Base-by-base conservation (phyloP, 2,797 vertebrate genomes). In the Oreochromis grahami region DNA sequence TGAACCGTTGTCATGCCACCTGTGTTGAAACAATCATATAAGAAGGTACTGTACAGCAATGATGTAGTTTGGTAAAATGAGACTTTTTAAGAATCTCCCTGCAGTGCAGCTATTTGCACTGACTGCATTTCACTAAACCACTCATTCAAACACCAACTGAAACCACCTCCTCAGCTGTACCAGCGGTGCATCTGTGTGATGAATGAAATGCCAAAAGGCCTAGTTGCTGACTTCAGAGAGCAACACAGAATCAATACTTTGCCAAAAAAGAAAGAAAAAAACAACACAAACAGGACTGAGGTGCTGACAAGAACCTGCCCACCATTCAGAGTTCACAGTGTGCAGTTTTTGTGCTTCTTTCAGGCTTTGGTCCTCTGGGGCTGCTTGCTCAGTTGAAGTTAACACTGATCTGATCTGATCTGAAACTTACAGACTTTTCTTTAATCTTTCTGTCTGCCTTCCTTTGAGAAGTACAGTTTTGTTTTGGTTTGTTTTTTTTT, bases 161-260 rank as follows among this genome's bases (percentile, higher is more conserved):
- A 76, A 76, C 24, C 29, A 77, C 41, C 41, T 65, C 36, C 43
- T 82, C 68, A 51, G 32, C 36, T 50, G 50, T 48, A 83, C 63
- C 43, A 77, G 26, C 81, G 83, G 48, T 79, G 79, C 58, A 41
- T 76, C 72, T 70, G 84, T 88, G 77, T 90, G 77, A 88, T 86
- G 78, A 65, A 65, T 60, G 48, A 82, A 89, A 87, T 48, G 82
- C 87, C 88, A 83, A 78, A 50, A 84, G 86, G 80, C 79, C 82
- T 51, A 74, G 76, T 72, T 88, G 68, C 86, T 82, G 85, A 93
- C 92, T 91, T 92, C 84, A 93, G 84, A 93, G 82, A 86, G 83
- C 85, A 81, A 85, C 77, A 84, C 51, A 87, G 63, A 92, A 93
- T 95, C 94, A 90, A 94, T 93, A 92, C 86, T 91, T 91, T 91